These are phyloP conservation scores for Plebejus anna DNA, from an alignment of 2,888 invertebrate species.

Conservation along the genomic window DNA sequence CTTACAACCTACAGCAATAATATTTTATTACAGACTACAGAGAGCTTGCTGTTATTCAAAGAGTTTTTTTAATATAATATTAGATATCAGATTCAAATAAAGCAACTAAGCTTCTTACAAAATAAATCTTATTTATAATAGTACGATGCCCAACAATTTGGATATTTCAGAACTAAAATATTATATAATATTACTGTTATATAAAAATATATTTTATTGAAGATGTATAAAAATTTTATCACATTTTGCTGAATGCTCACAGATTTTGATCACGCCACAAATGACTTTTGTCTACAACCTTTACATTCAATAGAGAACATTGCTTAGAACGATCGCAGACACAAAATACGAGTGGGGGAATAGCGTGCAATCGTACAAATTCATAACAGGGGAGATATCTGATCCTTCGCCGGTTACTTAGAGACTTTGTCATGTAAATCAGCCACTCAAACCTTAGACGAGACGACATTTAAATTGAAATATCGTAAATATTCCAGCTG, in stretches of 20 bases:
- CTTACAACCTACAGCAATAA: not conserved
- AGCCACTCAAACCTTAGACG: conserved; percentile 58
- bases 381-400: conserved; percentile 40
- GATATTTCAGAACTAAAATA: too few relatives aligned
- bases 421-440: conserved; percentile 73
- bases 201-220: too few relatives aligned
- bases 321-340: not conserved
- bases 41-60: too few relatives aligned
- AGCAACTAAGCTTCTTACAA: too few relatives aligned
- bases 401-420: conserved; percentile 63
- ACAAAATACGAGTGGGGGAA: not conserved
- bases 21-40: too few relatives aligned
- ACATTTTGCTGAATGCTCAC: not conserved
- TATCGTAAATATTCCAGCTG: conserved; percentile 65
- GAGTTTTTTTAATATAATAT: too few relatives aligned
- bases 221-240: not conserved
- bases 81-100: too few relatives aligned
- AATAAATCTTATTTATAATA: too few relatives aligned
- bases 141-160: too few relatives aligned
- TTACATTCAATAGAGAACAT: not conserved
- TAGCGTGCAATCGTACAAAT: conserved; percentile 21
- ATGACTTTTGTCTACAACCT: not conserved
- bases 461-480: conserved; percentile 59
- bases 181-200: too few relatives aligned
- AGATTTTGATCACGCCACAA: not conserved